Percentiles rank a stretch among this genome's conserved stretches.
These are phyloP conservation scores for Turnix velox DNA, from an alignment of 2,113 vertebrate genomes.

Conservation along the genomic window DNA sequence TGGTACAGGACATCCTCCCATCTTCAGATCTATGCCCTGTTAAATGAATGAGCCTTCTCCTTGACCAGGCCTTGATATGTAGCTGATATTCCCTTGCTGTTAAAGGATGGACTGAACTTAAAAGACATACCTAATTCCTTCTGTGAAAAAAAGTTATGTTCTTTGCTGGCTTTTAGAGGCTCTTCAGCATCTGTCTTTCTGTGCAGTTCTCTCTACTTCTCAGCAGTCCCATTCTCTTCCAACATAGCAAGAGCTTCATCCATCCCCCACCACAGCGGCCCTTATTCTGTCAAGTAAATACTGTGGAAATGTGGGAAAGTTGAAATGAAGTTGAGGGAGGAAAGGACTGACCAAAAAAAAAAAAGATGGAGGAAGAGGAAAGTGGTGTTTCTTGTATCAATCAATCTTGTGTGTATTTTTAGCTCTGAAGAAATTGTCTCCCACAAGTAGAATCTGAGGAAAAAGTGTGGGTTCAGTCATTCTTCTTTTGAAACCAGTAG, in stretches of 20 bases:
- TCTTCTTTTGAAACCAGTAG: neutral
- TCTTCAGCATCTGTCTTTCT: neutral
- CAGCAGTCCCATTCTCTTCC: neutral
- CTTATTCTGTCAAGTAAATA: neutral
- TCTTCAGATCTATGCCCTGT: conserved; percentile 18
- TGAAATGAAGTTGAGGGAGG: neutral
- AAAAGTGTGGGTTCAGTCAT: neutral
- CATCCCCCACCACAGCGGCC: neutral
- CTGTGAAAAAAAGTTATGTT: neutral
- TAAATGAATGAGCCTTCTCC: conserved; percentile 10
- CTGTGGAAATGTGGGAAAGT: neutral
- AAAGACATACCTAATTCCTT: neutral
- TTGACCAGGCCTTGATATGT: neutral
- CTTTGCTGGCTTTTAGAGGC: neutral
- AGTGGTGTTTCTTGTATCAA: neutral
- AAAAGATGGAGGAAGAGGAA: neutral
- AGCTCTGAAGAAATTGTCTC: neutral
- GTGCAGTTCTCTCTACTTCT: neutral
- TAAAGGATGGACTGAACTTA: neutral
- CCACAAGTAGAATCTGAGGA: neutral
- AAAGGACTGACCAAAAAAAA: neutral
- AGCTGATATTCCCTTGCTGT: neutral
- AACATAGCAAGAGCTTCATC: neutral
- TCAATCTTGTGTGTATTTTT: neutral
- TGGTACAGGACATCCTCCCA: neutral